Percentiles rank a stretch among this genome's conserved stretches.
Conservation (phyloP, 1,140 invertebrate species). For the Panonychus citri region DNA sequence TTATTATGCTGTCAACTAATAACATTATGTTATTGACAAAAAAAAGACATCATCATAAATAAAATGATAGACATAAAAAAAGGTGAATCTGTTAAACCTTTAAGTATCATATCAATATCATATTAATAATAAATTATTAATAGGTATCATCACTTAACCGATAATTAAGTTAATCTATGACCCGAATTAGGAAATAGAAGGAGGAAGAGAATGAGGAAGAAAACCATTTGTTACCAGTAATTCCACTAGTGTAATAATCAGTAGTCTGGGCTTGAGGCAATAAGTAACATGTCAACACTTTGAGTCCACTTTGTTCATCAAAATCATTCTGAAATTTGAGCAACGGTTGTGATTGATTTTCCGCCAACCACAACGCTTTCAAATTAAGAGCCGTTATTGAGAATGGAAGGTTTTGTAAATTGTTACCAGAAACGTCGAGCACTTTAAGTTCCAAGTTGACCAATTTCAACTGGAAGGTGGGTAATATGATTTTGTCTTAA, state of each 20-base stretch:
- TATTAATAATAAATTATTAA: no score
- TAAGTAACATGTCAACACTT: conserved; percentile 89
- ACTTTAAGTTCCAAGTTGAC: conserved; percentile 83
- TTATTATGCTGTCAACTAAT: no score
- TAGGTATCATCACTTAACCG: no score
- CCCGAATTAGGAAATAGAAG: no score
- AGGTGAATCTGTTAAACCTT: no score
- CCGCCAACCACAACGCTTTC: conserved; percentile 95
- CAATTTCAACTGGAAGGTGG: conserved; percentile 70
- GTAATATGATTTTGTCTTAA: conserved; percentile 83
- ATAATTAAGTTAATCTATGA: no score
- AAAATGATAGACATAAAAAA: no score
- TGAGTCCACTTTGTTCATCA: conserved; percentile 24
- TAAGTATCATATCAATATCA: no score
- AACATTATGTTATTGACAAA: no score
- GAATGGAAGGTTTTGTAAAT: conserved; percentile 78
- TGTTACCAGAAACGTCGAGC: conserved; percentile 88
- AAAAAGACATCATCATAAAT: no score
- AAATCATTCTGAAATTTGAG: conserved; percentile 88
- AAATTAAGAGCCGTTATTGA: conserved; percentile 84
- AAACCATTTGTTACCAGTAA: neutral
- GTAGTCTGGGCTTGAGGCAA: conserved; percentile 55
- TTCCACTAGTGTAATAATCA: conserved; percentile 14
- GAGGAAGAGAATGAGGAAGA: no score
- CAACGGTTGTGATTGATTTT: conserved; percentile 92